phyloP scores from a whole-genome alignment of 2,888 invertebrate genomes.

The Stegana nigrithorax region DNA sequence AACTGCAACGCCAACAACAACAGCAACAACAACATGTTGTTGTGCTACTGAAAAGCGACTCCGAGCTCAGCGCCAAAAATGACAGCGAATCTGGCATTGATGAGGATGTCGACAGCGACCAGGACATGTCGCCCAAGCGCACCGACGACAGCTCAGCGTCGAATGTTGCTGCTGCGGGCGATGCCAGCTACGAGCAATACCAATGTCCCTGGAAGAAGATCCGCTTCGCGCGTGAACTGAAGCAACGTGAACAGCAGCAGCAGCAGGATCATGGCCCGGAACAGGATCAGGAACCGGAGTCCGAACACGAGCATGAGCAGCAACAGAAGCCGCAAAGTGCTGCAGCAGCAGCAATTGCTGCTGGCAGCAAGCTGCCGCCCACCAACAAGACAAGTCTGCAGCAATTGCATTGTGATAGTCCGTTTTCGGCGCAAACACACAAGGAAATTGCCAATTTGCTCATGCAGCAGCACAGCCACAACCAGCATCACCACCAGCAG shows the following conservation, averaged over 20 bases:
- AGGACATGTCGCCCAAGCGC: constrained; percentile 38
- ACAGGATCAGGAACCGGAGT: constrained; percentile 22
- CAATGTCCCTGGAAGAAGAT: constrained; percentile 69
- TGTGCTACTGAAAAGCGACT: constrained; percentile 40
- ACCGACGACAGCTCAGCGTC: constrained; percentile 15
- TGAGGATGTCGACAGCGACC: constrained; percentile 55
- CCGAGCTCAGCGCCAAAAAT: constrained; percentile 48
- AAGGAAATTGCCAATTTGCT: constrained; percentile 53
- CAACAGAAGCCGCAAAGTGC: constrained; percentile 18
- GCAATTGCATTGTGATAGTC: constrained; percentile 58
- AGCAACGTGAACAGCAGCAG: constrained; percentile 60
- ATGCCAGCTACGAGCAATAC: constrained; percentile 56
- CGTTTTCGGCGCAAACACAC: constrained; percentile 52
- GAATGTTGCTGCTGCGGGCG: constrained; percentile 26
- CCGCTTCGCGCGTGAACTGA: constrained; percentile 67
- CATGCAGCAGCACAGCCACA: constrained; percentile 33
- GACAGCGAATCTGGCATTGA: constrained; percentile 59
- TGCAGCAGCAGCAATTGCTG: constrained; percentile 32
- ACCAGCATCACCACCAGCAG: constrained; percentile 41
- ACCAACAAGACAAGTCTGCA: constrained; percentile 37
- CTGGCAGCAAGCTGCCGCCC: constrained; percentile 1
- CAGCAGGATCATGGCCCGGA: constrained; percentile 31
- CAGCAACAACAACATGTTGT: constrained; percentile 36
- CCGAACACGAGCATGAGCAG: background rate
- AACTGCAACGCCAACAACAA: constrained; percentile 34